A percentile compares a stretch with the other conserved stretches of the same genome.
These are phyloP conservation scores for Halesus radiatus DNA, from an alignment of 1,140 invertebrate species.

Conservation along the genomic window DNA sequence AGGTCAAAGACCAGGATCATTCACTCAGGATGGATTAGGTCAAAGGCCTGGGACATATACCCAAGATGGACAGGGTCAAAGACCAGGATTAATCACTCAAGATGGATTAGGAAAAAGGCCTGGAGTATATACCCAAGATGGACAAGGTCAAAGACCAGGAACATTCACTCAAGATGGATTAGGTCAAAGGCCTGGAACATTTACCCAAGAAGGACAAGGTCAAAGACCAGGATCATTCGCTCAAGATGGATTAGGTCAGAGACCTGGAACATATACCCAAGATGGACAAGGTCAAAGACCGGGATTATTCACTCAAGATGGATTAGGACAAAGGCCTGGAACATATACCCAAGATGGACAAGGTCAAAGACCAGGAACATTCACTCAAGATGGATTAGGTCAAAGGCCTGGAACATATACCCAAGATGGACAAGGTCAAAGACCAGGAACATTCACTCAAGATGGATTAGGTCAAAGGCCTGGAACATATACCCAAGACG, in stretches of 20 bases:
- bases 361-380: neutral
- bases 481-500: neutral
- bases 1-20: neutral
- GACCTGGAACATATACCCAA: neutral
- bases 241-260: neutral
- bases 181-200: neutral
- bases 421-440: too few relatives aligned
- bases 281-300: conserved; percentile 28
- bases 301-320: neutral
- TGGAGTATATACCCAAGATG: neutral
- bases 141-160: neutral
- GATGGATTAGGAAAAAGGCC: neutral
- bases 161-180: neutral
- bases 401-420: too few relatives aligned
- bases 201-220: neutral
- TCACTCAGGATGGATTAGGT: neutral
- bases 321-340: conserved; percentile 1
- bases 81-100: neutral
- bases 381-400: neutral
- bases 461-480: neutral
- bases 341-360: neutral
- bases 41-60: neutral
- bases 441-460: neutral
- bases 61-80: neutral
- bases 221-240: neutral